Evolutionary conservation across 2,797 vertebrate species (phyloP).

Genomic region (Lophotriccus pileatus): DNA sequence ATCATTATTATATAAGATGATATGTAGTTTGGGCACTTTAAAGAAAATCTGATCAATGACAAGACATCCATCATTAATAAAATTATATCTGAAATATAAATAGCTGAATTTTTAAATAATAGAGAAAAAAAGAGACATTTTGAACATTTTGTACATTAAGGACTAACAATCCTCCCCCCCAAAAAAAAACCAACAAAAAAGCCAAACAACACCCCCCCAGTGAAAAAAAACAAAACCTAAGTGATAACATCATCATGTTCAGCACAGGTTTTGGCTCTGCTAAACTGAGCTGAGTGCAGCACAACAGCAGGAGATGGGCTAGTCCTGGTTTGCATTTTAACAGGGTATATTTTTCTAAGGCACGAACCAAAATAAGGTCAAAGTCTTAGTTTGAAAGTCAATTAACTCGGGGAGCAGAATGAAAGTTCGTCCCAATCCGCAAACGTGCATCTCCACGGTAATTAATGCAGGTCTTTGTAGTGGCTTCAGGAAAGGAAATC

Average conservation of each 20-base stretch:
- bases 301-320: neutral
- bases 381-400: constrained; percentile 30
- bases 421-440: constrained; percentile 38
- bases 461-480: constrained; percentile 57
- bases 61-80: neutral
- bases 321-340: neutral
- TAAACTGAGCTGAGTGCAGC: neutral
- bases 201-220: too few relatives aligned
- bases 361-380: neutral
- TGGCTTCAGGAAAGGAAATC: constrained; percentile 51
- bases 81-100: neutral
- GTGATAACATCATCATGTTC: neutral
- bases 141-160: neutral
- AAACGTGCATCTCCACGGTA: constrained; percentile 36
- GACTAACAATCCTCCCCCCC: neutral
- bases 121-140: neutral
- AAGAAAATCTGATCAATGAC: neutral
- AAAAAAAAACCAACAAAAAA: too few relatives aligned
- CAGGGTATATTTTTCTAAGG: neutral
- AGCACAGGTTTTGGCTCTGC: neutral
- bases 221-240: neutral
- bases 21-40: neutral
- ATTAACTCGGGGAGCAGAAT: constrained; percentile 24
- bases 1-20: rapidly evolving
- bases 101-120: neutral